Evolutionary conservation across 2,888 invertebrate genomes (phyloP).

Genomic region (Agriotes lineatus): DNA sequence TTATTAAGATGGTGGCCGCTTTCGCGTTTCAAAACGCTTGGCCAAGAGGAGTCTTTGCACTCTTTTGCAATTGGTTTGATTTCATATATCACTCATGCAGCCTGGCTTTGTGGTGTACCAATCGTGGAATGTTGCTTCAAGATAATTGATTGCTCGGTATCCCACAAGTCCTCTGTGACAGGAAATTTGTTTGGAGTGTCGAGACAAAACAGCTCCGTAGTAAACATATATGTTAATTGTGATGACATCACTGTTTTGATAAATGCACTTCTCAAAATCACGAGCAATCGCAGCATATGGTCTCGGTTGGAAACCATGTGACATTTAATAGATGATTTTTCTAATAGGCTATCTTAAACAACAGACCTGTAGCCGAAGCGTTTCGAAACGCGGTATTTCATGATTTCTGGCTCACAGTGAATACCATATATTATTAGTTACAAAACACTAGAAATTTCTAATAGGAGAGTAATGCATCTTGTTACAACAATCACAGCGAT

Average conservation of each 20-base stretch:
- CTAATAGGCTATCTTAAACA: neutral
- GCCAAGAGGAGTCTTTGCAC: constrained; percentile 31
- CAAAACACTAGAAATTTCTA: constrained; percentile 32
- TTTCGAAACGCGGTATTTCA: neutral
- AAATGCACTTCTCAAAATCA: too few species aligned
- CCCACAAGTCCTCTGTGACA: neutral
- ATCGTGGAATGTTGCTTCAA: constrained; percentile 22
- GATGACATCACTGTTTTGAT: too few species aligned
- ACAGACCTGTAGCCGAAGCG: neutral
- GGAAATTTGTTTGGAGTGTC: constrained; percentile 3
- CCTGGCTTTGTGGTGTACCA: constrained; percentile 24
- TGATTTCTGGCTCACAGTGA: neutral
- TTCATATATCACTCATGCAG: constrained; percentile 34
- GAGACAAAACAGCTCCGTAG: too few species aligned
- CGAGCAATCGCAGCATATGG: too few species aligned
- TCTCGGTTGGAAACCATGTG: too few species aligned
- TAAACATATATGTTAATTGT: too few species aligned
- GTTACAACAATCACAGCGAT: constrained; percentile 23
- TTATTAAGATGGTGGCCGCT: constrained; percentile 34
- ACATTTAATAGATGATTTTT: too few species aligned
- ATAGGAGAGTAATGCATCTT: constrained; percentile 27
- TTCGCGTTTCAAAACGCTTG: constrained; percentile 38
- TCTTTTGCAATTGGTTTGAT: constrained; percentile 39
- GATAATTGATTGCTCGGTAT: constrained; percentile 15
- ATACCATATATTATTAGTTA: constrained; percentile 4